These are phyloP conservation scores for Axis porcinus DNA, from an alignment of 2,113 vertebrate species.

Conservation along the genomic window DNA sequence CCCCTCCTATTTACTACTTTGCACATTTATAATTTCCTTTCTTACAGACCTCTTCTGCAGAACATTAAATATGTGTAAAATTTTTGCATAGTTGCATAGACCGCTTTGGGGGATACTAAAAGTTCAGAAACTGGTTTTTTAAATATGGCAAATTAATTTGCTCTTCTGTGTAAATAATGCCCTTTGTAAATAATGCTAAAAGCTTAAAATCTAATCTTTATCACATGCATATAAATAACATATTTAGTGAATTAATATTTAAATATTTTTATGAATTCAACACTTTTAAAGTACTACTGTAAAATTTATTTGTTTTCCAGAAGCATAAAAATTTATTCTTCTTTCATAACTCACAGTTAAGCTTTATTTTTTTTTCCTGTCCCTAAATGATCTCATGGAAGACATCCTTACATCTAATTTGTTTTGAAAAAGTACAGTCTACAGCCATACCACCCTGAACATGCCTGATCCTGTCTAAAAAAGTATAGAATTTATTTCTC, in stretches of 20 bases:
- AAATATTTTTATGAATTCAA: neutral
- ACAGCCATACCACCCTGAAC: neutral
- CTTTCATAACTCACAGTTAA: neutral
- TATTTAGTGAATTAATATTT: neutral
- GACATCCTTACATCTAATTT: neutral
- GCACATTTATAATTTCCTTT: slow-evolving; percentile 35
- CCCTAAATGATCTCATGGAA: neutral
- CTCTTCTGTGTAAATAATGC: neutral
- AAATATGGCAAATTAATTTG: slow-evolving; percentile 44
- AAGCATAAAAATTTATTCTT: slow-evolving; percentile 9
- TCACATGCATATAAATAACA: neutral
- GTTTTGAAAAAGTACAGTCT: neutral
- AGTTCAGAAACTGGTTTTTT: neutral
- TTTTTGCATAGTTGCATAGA: slow-evolving; percentile 41
- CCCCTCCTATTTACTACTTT: slow-evolving; percentile 70
- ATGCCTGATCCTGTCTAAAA: neutral
- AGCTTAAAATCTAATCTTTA: neutral
- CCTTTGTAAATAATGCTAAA: slow-evolving; percentile 37
- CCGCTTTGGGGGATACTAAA: neutral
- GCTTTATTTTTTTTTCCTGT: neutral
- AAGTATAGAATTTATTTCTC: neutral
- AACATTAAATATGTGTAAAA: slow-evolving; percentile 21
- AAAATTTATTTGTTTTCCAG: neutral
- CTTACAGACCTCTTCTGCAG: slow-evolving; percentile 15
- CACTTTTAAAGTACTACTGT: neutral